Conservation (phyloP, 2,113 vertebrate genomes). For the Atrichornis clamosus region DNA sequence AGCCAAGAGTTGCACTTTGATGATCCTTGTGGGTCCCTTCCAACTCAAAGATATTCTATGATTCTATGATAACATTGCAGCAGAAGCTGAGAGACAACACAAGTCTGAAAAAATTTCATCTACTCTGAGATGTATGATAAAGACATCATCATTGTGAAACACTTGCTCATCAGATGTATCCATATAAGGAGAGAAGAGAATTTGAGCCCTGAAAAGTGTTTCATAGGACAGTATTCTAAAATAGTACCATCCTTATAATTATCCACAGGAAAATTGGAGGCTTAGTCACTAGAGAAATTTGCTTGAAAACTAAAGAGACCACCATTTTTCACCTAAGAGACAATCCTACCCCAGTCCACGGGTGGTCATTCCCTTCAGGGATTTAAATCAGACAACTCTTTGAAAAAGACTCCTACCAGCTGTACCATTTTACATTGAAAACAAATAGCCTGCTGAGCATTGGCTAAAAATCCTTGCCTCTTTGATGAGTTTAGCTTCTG, state of each 20-base stretch:
- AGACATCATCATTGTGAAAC: background rate
- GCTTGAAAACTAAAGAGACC: background rate
- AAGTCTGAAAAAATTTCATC: background rate
- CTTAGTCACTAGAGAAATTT: background rate
- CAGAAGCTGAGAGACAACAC: background rate
- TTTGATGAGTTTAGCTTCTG: background rate
- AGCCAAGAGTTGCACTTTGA: background rate
- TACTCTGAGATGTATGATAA: background rate
- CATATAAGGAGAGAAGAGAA: background rate
- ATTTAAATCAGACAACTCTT: background rate
- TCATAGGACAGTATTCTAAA: background rate
- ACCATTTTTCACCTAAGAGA: background rate
- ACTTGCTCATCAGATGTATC: background rate
- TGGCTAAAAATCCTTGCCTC: background rate
- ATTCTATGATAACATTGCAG: background rate
- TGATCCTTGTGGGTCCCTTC: background rate
- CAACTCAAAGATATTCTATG: background rate
- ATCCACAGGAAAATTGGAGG: background rate
- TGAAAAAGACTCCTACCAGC: background rate
- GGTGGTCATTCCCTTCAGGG: background rate
- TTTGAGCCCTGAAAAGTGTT: background rate
- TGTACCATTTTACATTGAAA: background rate
- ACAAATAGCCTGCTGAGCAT: background rate
- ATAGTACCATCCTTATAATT: background rate
- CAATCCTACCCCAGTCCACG: background rate